A percentile compares a stretch with the other conserved stretches of the same genome.
Conservation (phyloP, 35 echinoderm and acorn worm genomes). For the Strongylocentrotus purpuratus region DNA sequence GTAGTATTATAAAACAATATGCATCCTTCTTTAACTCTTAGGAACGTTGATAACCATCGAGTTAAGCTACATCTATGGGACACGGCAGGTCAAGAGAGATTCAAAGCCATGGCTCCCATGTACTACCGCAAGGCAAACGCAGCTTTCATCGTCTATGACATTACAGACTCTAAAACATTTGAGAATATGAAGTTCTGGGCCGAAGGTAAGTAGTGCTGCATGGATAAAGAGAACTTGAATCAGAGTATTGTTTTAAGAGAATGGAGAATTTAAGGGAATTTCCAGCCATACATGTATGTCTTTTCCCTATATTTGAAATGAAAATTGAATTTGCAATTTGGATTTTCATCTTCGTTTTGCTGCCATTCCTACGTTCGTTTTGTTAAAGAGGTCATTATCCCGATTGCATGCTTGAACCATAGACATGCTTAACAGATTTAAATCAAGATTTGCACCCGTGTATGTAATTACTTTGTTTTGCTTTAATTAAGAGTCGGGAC, state of each 20-base stretch:
- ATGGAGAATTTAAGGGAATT: too few relatives aligned
- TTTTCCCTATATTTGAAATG: too few relatives aligned
- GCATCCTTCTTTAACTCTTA: not conserved
- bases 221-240: too few relatives aligned
- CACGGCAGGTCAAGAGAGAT: slow-evolving; percentile 96
- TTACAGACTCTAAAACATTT: slow-evolving; percentile 79
- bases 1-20: too few relatives aligned
- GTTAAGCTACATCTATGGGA: slow-evolving; percentile 95
- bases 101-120: slow-evolving; percentile 97
- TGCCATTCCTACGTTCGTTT: not conserved
- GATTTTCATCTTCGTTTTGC: not conserved
- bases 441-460: not conserved
- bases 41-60: slow-evolving; percentile 93
- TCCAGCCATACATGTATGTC: too few relatives aligned
- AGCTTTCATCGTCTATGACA: slow-evolving; percentile 94
- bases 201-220: slow-evolving; percentile 62
- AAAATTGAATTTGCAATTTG: too few relatives aligned
- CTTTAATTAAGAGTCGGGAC: too few relatives aligned
- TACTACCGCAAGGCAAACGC: slow-evolving; percentile 98
- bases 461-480: not conserved
- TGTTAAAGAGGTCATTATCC: not conserved
- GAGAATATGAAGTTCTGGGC: slow-evolving; percentile 84
- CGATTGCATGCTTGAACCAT: too few relatives aligned
- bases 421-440: not conserved
- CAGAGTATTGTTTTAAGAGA: too few relatives aligned